These are phyloP conservation scores for Macropus fuliginosus DNA, from an alignment of 2,797 vertebrate genomes.

Conservation along the genomic window DNA sequence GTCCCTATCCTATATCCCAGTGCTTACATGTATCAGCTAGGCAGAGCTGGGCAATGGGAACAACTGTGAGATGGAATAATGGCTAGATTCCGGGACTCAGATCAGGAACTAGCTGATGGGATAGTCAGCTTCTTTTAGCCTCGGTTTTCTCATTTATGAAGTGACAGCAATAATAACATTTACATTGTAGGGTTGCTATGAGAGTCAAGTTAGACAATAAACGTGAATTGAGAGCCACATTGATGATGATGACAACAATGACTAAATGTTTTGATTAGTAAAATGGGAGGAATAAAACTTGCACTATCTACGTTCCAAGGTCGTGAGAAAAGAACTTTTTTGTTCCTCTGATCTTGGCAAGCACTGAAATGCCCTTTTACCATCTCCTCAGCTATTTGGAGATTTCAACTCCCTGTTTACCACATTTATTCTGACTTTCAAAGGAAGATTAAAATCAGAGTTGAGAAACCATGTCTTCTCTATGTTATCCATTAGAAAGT, in stretches of 20 bases:
- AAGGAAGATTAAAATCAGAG: neutral
- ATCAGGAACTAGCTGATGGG: too few relatives aligned
- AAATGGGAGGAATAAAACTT: neutral
- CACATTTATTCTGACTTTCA: neutral
- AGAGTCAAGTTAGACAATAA: neutral
- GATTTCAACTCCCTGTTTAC: neutral
- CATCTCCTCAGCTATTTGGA: neutral
- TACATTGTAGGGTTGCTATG: neutral
- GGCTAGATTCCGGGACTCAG: neutral
- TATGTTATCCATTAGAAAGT: neutral
- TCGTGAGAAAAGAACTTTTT: neutral
- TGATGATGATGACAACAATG: neutral
- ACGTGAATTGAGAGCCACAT: neutral
- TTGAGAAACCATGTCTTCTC: neutral
- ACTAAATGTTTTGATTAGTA: neutral
- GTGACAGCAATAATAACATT: neutral
- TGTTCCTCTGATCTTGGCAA: neutral
- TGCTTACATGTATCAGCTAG: too few relatives aligned
- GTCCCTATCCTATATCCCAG: neutral
- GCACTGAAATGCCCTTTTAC: neutral
- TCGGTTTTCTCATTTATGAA: neutral
- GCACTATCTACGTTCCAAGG: too few relatives aligned
- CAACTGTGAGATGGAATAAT: too few relatives aligned
- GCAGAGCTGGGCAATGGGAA: neutral
- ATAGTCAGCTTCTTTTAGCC: neutral